Percentiles rank a stretch among this genome's conserved stretches.
Conservation (phyloP, 2,797 vertebrate species). For the Varecia variegata region DNA sequence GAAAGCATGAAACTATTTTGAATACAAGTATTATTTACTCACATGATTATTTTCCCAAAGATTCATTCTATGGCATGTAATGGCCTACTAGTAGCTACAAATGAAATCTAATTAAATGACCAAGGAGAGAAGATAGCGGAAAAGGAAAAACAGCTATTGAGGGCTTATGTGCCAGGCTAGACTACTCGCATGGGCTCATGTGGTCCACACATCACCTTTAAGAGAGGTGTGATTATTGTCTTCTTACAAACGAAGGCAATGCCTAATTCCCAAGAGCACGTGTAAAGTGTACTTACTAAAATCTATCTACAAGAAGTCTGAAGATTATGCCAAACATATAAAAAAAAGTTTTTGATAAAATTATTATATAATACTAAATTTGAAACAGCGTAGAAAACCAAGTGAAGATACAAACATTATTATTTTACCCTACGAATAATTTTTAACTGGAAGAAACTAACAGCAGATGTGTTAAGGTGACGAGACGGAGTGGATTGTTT, state of each 20-base stretch:
- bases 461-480: background rate
- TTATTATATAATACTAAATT: background rate
- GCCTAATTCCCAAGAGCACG: background rate
- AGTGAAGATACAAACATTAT: background rate
- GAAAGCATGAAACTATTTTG: constrained; percentile 17
- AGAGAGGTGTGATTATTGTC: background rate
- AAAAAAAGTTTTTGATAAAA: background rate
- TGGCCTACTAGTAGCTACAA: background rate
- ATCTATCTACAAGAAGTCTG: background rate
- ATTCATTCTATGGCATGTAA: background rate
- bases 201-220: background rate
- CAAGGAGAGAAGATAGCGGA: background rate
- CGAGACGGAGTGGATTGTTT: background rate
- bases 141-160: background rate
- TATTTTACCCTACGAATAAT: background rate
- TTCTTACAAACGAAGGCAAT: background rate
- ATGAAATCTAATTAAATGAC: background rate
- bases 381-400: background rate
- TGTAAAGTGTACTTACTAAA: background rate
- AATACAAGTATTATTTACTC: background rate
- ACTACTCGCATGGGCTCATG: background rate
- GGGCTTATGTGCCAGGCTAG: background rate
- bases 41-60: constrained; percentile 9
- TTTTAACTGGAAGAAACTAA: background rate
- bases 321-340: background rate